phyloP scores from a whole-genome alignment of 2,888 invertebrate genomes.

The Aphodius sticticus region DNA sequence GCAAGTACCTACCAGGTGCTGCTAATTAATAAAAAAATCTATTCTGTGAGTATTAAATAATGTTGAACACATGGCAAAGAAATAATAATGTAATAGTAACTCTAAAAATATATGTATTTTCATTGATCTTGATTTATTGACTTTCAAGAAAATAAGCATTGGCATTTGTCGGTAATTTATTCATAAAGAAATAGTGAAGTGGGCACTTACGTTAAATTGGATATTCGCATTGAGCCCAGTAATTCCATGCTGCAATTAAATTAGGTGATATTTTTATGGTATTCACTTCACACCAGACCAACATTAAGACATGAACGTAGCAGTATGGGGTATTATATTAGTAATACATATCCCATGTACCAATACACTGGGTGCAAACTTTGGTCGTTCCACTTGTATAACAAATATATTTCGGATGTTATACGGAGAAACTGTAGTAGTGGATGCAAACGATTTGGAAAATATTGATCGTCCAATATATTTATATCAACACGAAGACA shows the following conservation, averaged over 20 bases:
- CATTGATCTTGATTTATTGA: too few relatives aligned
- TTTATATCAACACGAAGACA: not conserved
- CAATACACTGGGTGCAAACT: not conserved
- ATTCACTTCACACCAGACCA: too few relatives aligned
- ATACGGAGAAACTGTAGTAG: not conserved
- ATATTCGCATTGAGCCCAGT: not conserved
- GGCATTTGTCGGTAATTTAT: too few relatives aligned
- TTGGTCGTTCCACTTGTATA: not conserved
- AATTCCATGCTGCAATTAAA: not conserved
- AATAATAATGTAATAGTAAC: too few relatives aligned
- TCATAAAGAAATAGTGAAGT: not conserved
- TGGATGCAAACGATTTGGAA: not conserved
- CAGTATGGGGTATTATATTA: not conserved
- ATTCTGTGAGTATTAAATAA: too few relatives aligned
- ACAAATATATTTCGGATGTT: not conserved
- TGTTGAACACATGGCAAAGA: too few relatives aligned
- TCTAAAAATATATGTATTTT: too few relatives aligned
- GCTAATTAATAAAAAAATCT: too few relatives aligned
- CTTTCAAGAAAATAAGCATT: too few relatives aligned
- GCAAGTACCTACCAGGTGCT: too few relatives aligned
- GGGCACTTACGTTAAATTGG: not conserved
- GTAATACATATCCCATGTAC: not conserved
- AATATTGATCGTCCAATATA: not conserved
- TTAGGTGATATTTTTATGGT: not conserved
- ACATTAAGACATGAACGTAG: not conserved